Conservation (phyloP, 1,140 invertebrate species). For the Teleogryllus occipitalis region DNA sequence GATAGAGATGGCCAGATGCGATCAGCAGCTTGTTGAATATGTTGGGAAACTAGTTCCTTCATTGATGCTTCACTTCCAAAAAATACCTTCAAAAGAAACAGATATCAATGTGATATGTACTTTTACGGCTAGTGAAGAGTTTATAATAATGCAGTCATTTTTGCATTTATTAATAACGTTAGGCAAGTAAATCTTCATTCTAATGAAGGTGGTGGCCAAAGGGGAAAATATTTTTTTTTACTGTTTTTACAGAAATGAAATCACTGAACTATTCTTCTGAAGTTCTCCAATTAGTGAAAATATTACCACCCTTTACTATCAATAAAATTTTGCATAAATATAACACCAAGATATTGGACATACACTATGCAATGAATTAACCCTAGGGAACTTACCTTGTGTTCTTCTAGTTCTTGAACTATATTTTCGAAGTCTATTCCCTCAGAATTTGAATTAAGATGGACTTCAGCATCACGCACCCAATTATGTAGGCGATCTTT, state of each 20-base stretch:
- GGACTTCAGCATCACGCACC: conserved; percentile 73
- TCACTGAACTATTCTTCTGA: too few species aligned
- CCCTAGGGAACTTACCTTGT: conserved; percentile 48
- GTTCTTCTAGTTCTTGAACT: conserved; percentile 70
- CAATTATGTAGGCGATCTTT: conserved; percentile 74
- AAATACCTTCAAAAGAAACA: conserved; percentile 38
- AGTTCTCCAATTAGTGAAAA: too few species aligned
- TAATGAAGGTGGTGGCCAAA: too few species aligned
- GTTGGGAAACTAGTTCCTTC: conserved; percentile 67
- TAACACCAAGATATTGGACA: background rate
- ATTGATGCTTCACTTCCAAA: conserved; percentile 69
- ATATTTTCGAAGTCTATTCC: conserved; percentile 84
- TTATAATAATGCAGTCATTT: too few species aligned
- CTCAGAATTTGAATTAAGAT: conserved; percentile 66
- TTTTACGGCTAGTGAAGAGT: too few species aligned
- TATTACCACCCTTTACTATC: background rate
- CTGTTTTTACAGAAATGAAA: too few species aligned
- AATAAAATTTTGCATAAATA: background rate
- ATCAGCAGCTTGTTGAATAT: conserved; percentile 72
- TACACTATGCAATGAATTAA: background rate
- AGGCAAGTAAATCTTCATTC: too few species aligned
- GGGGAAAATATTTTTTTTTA: too few species aligned
- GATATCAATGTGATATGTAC: too few species aligned
- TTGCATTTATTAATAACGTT: too few species aligned
- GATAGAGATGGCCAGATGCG: conserved; percentile 79